phyloP scores from a whole-genome alignment of 2,888 invertebrate species.

The Cantharis rustica region DNA sequence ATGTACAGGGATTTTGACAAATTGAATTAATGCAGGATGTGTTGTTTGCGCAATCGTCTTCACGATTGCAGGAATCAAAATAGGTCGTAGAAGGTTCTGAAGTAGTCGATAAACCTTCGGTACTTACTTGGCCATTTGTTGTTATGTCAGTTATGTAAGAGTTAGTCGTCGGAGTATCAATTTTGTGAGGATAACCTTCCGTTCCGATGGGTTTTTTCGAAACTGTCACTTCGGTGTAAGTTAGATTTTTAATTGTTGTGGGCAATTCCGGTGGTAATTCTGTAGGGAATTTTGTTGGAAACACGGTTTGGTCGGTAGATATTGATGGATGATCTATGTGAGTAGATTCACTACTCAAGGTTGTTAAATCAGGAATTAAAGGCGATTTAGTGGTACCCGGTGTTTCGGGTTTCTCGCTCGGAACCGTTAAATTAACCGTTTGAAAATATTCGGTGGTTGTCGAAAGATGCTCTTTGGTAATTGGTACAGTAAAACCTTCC shows the following conservation, averaged over 20 bases:
- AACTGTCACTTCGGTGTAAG: not conserved
- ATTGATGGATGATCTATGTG: not conserved
- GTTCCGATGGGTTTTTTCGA: not conserved
- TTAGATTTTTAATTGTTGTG: not conserved
- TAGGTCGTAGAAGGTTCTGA: not conserved
- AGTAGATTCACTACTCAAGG: not conserved
- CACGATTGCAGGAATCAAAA: slow-evolving; percentile 1
- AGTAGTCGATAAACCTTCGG: not conserved
- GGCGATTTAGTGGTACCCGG: not conserved
- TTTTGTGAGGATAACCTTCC: not conserved
- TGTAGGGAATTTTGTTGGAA: not conserved
- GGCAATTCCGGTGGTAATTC: not conserved
- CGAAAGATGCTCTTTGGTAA: not conserved
- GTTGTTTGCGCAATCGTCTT: slow-evolving; percentile 53
- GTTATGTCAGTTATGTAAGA: not conserved
- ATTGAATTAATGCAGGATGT: slow-evolving; percentile 58
- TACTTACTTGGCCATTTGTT: not conserved
- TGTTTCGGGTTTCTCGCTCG: not conserved
- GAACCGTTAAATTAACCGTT: not conserved
- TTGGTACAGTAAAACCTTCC: not conserved
- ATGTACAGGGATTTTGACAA: slow-evolving; percentile 60
- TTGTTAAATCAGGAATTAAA: not conserved
- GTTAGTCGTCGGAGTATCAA: not conserved
- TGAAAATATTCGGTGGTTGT: not conserved
- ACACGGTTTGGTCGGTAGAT: not conserved